phyloP scores from a whole-genome alignment of 2,888 invertebrate genomes.

The Vesta saturnalis region DNA sequence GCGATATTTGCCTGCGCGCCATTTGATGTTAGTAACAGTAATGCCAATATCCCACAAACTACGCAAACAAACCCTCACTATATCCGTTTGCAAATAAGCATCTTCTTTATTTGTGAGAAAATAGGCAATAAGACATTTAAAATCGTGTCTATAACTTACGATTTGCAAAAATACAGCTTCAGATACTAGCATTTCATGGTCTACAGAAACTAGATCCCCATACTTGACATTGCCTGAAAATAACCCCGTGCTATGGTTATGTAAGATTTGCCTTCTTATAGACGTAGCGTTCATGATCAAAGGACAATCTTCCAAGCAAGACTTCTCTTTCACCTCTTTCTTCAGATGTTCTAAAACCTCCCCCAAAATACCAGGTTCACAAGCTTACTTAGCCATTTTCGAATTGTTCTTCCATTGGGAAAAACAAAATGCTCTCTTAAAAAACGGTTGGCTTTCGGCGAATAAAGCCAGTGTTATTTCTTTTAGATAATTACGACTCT shows the following conservation, averaged over 20 bases:
- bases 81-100: constrained; percentile 27
- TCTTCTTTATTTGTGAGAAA: constrained; percentile 29
- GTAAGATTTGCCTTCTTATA: constrained; percentile 24
- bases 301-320: constrained; percentile 16
- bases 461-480: too few relatives aligned
- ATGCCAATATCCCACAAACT: constrained; percentile 27
- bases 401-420: constrained; percentile 7
- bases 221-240: constrained; percentile 21
- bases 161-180: constrained; percentile 11
- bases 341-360: constrained; percentile 19
- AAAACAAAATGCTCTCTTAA: too few relatives aligned
- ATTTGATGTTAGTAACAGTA: constrained; percentile 25
- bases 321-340: constrained; percentile 6
- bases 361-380: too few relatives aligned
- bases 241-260: constrained; percentile 13
- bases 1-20: constrained; percentile 22
- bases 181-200: not conserved
- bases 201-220: not conserved
- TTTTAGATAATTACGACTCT: too few relatives aligned
- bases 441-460: too few relatives aligned
- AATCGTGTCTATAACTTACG: constrained; percentile 26
- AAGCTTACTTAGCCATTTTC: constrained; percentile 10
- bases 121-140: constrained; percentile 30
- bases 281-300: constrained; percentile 26
- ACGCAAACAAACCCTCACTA: constrained; percentile 21